Base-by-base conservation (phyloP, 2,888 invertebrate species). In the Geotrupes spiniger region DNA sequence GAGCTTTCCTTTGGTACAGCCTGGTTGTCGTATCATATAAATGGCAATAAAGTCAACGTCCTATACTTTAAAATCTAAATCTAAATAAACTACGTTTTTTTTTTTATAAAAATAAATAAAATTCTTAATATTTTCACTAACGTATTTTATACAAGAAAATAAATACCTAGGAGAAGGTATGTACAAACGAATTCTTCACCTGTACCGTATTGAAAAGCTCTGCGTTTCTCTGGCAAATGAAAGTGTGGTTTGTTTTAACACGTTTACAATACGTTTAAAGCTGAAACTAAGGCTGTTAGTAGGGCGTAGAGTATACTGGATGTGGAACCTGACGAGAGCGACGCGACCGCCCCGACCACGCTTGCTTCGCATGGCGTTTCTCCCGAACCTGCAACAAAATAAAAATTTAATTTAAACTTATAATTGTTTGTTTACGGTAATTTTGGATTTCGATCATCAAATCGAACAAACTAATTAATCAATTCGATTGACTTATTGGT, bases 321-420 rank as follows among this genome's bases (percentile, higher is more conserved):
- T 28, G 31, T 11, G 29, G 36, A 16, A 21, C 14, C 16, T 40
- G 16, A 29, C 31, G 46, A 31, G 8, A 28, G 33, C 2, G 62
- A 57, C 8, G 62, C 59, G 26, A 62, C 59, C 1, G 62, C 61
- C 25, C 61, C 62, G 4, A 63, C 58, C 15, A 64, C 62, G 49
- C 62, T 61, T 25, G 62, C 62, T 52, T 63, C 64, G 54, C 72
- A 72, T 8, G 72, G 72, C 17, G 68, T 62, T 51, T 72, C 71
- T 10, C 66, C 69, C 36, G 67, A 64, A 60, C 67, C 72, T 72
- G 64, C 12, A 71, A 69, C 41, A 36, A 38, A 37, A 40, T n/a
- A 26, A n/a, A 4, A 29, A 29, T 11, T 6, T n/a, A n/a, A n/a
- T n/a, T n/a, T n/a, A n/a, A n/a, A n/a, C n/a, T n/a, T n/a, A n/a